Evolutionary conservation across 2,888 invertebrate genomes (phyloP).

Genomic region (Zhuqinia jingwanae): DNA sequence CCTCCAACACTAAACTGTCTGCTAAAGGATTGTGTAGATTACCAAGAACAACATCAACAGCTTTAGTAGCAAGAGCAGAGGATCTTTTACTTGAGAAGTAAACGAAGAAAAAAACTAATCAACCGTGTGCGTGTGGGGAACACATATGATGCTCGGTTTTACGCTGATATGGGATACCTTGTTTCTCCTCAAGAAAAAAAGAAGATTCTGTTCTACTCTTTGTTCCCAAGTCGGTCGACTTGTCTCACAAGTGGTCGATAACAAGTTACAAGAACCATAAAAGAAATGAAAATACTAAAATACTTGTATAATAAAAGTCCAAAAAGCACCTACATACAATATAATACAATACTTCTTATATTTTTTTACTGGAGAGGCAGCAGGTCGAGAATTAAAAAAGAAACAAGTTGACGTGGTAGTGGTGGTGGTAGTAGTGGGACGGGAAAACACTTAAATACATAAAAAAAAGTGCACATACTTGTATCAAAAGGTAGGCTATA

Average conservation of each 20-base stretch:
- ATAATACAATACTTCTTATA: not conserved
- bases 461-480: too few species aligned
- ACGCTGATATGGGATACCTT: not conserved
- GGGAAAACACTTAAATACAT: too few species aligned
- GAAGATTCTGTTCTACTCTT: not conserved
- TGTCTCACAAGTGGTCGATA: conserved; percentile 69
- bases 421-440: not conserved
- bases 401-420: not conserved
- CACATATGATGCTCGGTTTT: conserved; percentile 58
- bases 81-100: not conserved
- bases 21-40: not conserved
- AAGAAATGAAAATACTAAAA: conserved; percentile 38
- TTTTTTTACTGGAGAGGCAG: not conserved
- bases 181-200: not conserved
- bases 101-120: conserved; percentile 59
- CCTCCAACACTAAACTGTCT: not conserved
- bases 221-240: conserved; percentile 42
- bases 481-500: too few species aligned
- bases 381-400: not conserved
- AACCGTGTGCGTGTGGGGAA: conserved; percentile 41
- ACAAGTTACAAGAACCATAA: conserved; percentile 64
- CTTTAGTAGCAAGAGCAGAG: not conserved
- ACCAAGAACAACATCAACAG: conserved; percentile 25
- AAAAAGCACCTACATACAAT: not conserved
- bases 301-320: not conserved